Evolutionary conservation across 2,797 vertebrate genomes (phyloP), one percentile per base, ranked within the genome.

Genomic region (Chrosomus eos): DNA sequence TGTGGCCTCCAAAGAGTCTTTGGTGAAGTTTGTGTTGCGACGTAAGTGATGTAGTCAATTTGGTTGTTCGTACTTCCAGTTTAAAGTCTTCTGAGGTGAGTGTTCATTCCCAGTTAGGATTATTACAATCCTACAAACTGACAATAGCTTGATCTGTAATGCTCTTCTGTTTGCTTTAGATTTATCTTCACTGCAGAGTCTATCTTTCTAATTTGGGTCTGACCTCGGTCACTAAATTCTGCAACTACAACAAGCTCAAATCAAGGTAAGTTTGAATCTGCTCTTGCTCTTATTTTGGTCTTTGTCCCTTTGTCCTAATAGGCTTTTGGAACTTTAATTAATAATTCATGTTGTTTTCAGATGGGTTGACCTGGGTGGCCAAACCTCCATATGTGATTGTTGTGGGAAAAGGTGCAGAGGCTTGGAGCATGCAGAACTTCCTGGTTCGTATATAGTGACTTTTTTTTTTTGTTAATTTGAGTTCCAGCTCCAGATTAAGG

Each of bases 151-250:
- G 8, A 23, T 70, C 6, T n/a, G 1, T 4, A 14, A 40, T 23
- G 7, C 21, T 48, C 10, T 33, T 7, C n/a, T 74, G 9, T 62
- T 75, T 73, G n/a, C 11, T 21, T 72, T 74, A 95, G 95, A 21
- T 90, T 10, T 93, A 92, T 36, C 8, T 95, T 84, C 94, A 94
- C 85, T 95, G 95, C 16, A 92, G 78, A 7, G 88, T 93, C 45
- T 14, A 91, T 7, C n/a, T 94, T 58, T 90, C 91, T 31, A 60
- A 91, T 78, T 82, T 85, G 66, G 88, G 86, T 2, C 31, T 93
- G 68, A 91, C 89, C 0, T 11, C 45, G 31, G 82, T 82, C 28
- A 92, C 90, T 1, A 95, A 95, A 87, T 92, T 91, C 78, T 95
- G 94, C 90, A 94, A 93, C 90, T 94, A 93, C 64, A 90, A 94